These are phyloP conservation scores for Phymorhynchus buccinoides DNA, from an alignment of 1,140 invertebrate genomes.

Conservation along the genomic window DNA sequence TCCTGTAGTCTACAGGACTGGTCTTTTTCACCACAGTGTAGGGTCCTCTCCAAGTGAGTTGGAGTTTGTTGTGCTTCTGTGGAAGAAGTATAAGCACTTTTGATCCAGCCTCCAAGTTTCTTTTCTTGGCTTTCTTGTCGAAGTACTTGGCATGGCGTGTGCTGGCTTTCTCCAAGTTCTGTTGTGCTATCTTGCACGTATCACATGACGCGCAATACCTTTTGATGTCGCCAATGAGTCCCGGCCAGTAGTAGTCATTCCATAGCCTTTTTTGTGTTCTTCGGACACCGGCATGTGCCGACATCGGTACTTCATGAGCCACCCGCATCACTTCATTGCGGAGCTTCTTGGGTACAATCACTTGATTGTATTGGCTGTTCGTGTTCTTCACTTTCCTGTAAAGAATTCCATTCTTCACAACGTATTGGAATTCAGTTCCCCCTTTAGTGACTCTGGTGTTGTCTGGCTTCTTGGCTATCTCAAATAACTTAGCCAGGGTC, in stretches of 20 bases:
- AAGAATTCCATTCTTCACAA: background rate
- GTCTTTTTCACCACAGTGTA: conserved; percentile 25
- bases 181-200: conserved; percentile 10
- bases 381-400: background rate
- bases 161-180: conserved; percentile 13
- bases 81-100: conserved; percentile 37
- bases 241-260: background rate
- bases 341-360: too few species aligned
- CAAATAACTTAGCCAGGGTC: background rate
- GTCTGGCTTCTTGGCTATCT: background rate
- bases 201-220: background rate
- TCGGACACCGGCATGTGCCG: too few species aligned
- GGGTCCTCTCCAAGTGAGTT: conserved; percentile 47
- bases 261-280: background rate
- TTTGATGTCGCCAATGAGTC: background rate
- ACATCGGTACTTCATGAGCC: too few species aligned
- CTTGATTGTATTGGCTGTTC: too few species aligned
- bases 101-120: conserved; percentile 18
- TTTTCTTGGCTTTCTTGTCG: conserved; percentile 14
- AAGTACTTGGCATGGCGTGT: conserved; percentile 3
- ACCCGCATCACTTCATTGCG: background rate
- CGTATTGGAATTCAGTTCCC: background rate
- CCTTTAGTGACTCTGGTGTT: background rate
- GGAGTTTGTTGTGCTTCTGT: conserved; percentile 43
- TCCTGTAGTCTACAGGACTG: conserved; percentile 40